A percentile compares a stretch with the other conserved stretches of the same genome.
Conservation (phyloP, 2,113 vertebrate species). For the Aleadryas rufinucha region DNA sequence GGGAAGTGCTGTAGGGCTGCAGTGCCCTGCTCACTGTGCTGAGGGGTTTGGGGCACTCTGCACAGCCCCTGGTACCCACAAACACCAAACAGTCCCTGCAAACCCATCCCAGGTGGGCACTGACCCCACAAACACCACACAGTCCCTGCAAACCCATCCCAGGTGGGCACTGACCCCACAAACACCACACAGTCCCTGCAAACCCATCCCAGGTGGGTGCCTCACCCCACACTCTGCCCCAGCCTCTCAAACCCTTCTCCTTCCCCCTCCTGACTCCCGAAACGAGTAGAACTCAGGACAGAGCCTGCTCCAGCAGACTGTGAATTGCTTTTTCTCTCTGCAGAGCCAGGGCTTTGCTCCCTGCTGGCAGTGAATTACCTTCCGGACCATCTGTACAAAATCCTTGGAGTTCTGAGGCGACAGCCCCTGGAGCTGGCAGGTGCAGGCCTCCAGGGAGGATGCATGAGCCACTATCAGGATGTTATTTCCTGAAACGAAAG, state of each 20-base stretch:
- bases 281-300: accelerated
- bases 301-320: background rate
- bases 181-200: accelerated
- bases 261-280: background rate
- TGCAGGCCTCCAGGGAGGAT: conserved; percentile 96
- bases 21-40: background rate
- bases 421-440: conserved; percentile 94
- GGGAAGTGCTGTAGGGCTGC: background rate
- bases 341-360: background rate
- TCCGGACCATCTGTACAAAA: conserved; percentile 97
- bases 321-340: background rate
- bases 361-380: conserved; percentile 78
- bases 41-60: background rate
- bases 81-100: background rate
- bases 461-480: conserved; percentile 96
- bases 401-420: conserved; percentile 95
- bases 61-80: background rate
- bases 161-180: background rate
- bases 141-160: background rate
- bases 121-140: background rate
- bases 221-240: background rate
- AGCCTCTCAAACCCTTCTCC: background rate
- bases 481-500: conserved; percentile 81
- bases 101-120: background rate
- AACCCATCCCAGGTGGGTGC: background rate